phyloP scores from a whole-genome alignment of 2,113 vertebrate species.

The Cololabis saira region DNA sequence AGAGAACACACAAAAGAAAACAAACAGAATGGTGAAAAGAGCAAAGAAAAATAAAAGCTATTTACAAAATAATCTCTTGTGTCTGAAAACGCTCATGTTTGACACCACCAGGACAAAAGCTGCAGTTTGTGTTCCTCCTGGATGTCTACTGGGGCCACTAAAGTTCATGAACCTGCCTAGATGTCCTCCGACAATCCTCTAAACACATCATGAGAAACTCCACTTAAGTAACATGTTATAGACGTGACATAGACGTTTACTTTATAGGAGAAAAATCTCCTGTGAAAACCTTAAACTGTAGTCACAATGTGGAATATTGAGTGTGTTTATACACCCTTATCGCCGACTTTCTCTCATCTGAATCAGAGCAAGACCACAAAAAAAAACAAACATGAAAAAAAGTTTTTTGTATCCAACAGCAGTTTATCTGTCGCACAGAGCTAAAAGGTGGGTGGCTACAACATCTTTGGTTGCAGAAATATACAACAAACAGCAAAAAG shows the following conservation, averaged over 20 bases:
- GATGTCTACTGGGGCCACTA: slow-evolving; percentile 7
- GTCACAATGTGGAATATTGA: slow-evolving; percentile 19
- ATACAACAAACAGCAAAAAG: slow-evolving; percentile 29
- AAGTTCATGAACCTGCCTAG: slow-evolving; percentile 22
- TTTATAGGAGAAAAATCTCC: background rate
- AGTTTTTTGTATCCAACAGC: slow-evolving; percentile 14
- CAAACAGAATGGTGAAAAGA: slow-evolving; percentile 44
- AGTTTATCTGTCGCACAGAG: slow-evolving; percentile 16
- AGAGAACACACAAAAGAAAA: slow-evolving; percentile 41
- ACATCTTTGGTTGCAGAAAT: slow-evolving; percentile 77
- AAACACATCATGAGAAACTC: background rate
- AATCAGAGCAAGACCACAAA: slow-evolving; percentile 6
- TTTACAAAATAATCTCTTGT: slow-evolving; percentile 67
- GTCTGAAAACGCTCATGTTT: slow-evolving; percentile 36
- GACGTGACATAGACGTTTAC: background rate
- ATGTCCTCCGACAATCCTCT: slow-evolving; percentile 5
- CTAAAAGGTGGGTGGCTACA: slow-evolving; percentile 42
- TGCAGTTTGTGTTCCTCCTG: slow-evolving; percentile 20
- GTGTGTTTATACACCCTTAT: slow-evolving; percentile 21
- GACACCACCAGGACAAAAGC: slow-evolving; percentile 10
- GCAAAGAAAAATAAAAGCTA: slow-evolving; percentile 38
- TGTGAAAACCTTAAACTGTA: background rate
- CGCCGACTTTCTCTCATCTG: slow-evolving; percentile 12
- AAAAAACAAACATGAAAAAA: background rate
- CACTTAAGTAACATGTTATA: background rate